Base-by-base conservation (phyloP, 2,113 vertebrate genomes). In the Mormyrus iriodes region DNA sequence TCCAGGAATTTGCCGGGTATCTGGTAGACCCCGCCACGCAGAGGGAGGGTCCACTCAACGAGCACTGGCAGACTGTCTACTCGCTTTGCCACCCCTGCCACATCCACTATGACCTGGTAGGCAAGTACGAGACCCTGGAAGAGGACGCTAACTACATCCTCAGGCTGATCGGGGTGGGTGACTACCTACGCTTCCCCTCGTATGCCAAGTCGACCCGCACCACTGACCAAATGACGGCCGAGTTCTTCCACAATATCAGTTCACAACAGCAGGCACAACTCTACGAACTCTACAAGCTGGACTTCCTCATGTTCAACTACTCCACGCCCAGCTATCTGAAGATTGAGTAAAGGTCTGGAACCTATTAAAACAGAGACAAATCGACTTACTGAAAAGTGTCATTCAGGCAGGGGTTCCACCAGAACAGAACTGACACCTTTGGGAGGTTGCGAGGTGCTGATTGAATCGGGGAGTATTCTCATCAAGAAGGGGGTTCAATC, bases 271-370 rank as follows among this genome's bases (percentile, higher is more conserved):
- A 98, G 93, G 92, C 94, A 3, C 97, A 97, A 93, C 97, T 99
- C 12, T 98, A 97, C 91, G 97, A 99, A 93, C 97, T 99, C 92
- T 99, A 99, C 95, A 98, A 97, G 96, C 94, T 98, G 93, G 98
- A 99, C 95, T 99, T 99, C 96, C 96, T 98, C 93, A 99, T 99
- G 98, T 99, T 99, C 94, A 99, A 99, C 96, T 99, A 99, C 95
- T 97, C 98, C 94, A 95, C 95, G 93, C 98, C 98, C 92, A 96
- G 96, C 96, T 99, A 99, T 95, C 96, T 99, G 94, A 97, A 97
- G 94, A 89, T 97, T 96, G 97, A 98, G 91, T 99, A 93, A 96
- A 93, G n/a, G 8, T n/a, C 53, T 79, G 35, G 48, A 39, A 15
- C 52, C 42, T 19, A 65, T 46, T 89, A 13, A 90, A 89, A 12